Conservation (phyloP, 2,797 vertebrate species). For the Acestrorhynchus altus region DNA sequence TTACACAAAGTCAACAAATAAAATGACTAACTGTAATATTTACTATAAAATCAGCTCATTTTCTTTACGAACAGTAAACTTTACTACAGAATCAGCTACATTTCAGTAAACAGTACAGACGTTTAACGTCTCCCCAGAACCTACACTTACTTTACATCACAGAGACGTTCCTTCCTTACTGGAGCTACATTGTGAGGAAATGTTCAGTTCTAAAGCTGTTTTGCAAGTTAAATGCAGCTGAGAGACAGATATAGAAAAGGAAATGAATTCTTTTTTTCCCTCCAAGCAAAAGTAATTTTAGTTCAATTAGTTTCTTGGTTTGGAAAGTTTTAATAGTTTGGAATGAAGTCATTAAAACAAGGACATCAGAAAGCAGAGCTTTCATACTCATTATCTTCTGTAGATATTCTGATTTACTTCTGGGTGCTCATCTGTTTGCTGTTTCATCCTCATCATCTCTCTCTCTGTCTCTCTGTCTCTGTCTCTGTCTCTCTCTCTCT, state of each 20-base stretch:
- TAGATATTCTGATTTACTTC: not conserved
- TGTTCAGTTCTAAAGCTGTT: not conserved
- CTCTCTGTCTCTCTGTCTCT: conserved; percentile 17
- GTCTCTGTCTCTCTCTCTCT: not conserved
- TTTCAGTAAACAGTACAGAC: no score
- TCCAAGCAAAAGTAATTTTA: conserved; percentile 8
- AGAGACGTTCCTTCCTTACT: no score
- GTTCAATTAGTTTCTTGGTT: conserved; percentile 31
- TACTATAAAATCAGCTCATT: no score
- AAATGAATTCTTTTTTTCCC: not conserved
- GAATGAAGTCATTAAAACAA: conserved; percentile 19
- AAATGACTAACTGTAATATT: no score
- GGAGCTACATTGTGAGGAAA: not conserved
- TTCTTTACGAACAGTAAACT: no score
- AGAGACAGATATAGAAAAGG: not conserved
- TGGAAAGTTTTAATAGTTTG: conserved; percentile 32
- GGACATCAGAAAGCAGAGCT: not conserved
- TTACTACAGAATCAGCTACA: no score
- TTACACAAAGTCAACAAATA: no score
- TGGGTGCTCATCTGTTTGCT: not conserved
- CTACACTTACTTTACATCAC: no score
- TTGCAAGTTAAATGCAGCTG: not conserved
- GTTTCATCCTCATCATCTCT: not conserved
- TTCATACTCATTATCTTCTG: not conserved
- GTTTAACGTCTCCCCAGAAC: no score